Percentiles rank a stretch among this genome's conserved stretches.
Conservation (phyloP, 2,888 invertebrate species). For the Chrysopilus asiliformis region DNA sequence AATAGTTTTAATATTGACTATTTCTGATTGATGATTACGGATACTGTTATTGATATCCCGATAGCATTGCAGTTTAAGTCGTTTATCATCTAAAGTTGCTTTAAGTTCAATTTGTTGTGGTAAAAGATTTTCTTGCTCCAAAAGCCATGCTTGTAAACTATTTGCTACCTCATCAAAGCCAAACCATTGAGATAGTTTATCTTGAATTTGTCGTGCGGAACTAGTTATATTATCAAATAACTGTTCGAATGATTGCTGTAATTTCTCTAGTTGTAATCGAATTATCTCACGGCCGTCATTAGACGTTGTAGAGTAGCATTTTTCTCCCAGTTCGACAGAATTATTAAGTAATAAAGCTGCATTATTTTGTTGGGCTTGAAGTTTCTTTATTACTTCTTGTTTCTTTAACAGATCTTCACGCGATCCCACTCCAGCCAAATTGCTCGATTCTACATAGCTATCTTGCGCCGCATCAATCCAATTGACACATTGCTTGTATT, state of each 20-base stretch:
- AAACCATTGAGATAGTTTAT: conserved; percentile 74
- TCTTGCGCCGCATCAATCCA: conserved; percentile 66
- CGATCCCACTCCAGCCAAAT: conserved; percentile 46
- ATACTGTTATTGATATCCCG: conserved; percentile 71
- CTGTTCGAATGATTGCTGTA: conserved; percentile 69
- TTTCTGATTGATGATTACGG: conserved; percentile 69
- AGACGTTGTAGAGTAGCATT: conserved; percentile 73
- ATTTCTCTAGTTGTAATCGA: conserved; percentile 66
- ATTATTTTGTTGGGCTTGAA: conserved; percentile 60
- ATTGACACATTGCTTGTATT: conserved; percentile 69
- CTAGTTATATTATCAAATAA: conserved; percentile 68
- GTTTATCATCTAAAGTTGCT: conserved; percentile 82
- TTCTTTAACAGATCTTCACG: conserved; percentile 57
- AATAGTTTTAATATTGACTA: conserved; percentile 67
- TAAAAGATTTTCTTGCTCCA: conserved; percentile 57
- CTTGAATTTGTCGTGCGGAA: conserved; percentile 66
- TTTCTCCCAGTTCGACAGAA: conserved; percentile 78
- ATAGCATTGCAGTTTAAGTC: conserved; percentile 73
- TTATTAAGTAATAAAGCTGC: conserved; percentile 65
- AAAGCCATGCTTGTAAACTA: conserved; percentile 65
- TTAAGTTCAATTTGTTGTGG: conserved; percentile 67
- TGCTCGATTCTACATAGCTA: conserved; percentile 53
- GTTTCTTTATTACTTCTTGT: conserved; percentile 54
- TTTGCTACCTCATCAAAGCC: conserved; percentile 80
- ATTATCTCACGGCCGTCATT: conserved; percentile 77